Evolutionary conservation across 2,113 vertebrate species (phyloP).

Genomic region (Rhombomys opimus): DNA sequence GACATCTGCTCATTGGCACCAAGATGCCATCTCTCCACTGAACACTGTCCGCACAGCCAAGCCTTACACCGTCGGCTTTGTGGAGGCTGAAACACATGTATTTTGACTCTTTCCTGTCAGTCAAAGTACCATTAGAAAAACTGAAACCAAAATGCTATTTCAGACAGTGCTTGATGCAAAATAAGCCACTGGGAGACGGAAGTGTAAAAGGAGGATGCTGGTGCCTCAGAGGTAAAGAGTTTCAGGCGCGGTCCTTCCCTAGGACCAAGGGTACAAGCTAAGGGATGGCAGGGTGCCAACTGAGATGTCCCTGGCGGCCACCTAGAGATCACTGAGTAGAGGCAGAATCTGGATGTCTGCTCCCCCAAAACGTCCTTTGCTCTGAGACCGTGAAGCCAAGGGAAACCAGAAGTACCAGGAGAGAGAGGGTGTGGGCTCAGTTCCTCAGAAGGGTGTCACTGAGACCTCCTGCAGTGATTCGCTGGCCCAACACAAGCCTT

Average conservation of each 20-base stretch:
- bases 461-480: background rate
- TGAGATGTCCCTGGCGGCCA: background rate
- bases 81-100: background rate
- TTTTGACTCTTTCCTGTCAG: background rate
- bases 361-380: background rate
- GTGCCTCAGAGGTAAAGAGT: background rate
- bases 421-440: background rate
- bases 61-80: background rate
- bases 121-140: background rate
- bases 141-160: background rate
- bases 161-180: background rate
- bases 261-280: background rate
- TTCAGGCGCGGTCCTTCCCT: background rate
- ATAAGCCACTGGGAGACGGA: background rate
- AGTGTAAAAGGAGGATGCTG: background rate
- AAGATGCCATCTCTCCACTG: background rate
- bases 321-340: background rate
- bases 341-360: background rate
- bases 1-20: background rate
- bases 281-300: background rate
- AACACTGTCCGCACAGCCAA: background rate
- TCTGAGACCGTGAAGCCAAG: background rate
- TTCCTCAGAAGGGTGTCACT: background rate
- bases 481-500: background rate
- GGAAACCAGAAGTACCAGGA: background rate